These are phyloP conservation scores for Microctenopoma lineatum DNA, from an alignment of 2,797 vertebrate genomes.

Conservation along the genomic window DNA sequence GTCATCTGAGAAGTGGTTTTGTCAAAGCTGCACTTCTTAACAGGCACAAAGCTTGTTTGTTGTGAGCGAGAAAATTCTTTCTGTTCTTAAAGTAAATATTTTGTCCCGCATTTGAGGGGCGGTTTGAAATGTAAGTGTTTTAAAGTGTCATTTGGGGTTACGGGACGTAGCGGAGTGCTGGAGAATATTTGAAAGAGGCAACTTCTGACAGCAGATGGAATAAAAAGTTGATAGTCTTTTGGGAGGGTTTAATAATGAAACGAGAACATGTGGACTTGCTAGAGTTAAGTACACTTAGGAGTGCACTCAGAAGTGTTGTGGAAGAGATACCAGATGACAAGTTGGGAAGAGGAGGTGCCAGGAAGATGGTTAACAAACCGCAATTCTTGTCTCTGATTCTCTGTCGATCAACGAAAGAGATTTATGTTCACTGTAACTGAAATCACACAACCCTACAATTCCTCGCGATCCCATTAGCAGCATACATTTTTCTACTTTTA, in stretches of 20 bases:
- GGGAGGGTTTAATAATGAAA: constrained; percentile 81
- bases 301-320: constrained; percentile 75
- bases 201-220: constrained; percentile 56
- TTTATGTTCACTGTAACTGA: constrained; percentile 23
- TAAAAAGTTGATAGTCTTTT: constrained; percentile 73
- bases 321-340: constrained; percentile 71
- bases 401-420: constrained; percentile 30
- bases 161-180: constrained; percentile 41
- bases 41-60: constrained; percentile 36
- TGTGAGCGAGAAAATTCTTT: constrained; percentile 42
- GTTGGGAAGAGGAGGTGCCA: constrained; percentile 56
- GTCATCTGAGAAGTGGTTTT: constrained; percentile 54
- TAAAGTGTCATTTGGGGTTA: constrained; percentile 68
- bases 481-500: neutral
- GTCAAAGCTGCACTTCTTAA: constrained; percentile 56
- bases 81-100: constrained; percentile 64
- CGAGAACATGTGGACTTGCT: constrained; percentile 68
- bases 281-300: constrained; percentile 77
- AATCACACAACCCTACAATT: constrained; percentile 18
- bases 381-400: constrained; percentile 23
- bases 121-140: constrained; percentile 64
- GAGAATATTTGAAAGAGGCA: constrained; percentile 58
- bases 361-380: constrained; percentile 59
- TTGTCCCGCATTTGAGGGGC: constrained; percentile 46
- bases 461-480: constrained; percentile 21